Evolutionary conservation across 2,888 invertebrate genomes (phyloP).

Genomic region (Dromius quadrimaculatus): DNA sequence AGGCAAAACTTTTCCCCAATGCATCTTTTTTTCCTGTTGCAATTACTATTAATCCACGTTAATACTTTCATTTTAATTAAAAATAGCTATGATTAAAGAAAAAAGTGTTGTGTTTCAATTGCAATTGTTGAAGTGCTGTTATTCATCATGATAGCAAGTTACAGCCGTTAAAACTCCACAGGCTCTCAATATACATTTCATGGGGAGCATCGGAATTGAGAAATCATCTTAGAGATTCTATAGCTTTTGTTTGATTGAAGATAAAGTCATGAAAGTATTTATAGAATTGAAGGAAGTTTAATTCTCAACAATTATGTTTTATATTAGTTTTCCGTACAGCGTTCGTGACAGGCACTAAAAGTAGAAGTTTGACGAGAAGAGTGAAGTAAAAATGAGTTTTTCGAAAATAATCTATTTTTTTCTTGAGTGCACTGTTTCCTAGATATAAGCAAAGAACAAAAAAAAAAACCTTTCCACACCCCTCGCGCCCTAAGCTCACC

Average conservation of each 20-base stretch:
- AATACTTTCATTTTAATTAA: background rate
- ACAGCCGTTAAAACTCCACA: too few relatives aligned
- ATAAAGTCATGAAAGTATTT: background rate
- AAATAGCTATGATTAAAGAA: too few relatives aligned
- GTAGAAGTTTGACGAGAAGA: too few relatives aligned
- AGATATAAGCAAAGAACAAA: background rate
- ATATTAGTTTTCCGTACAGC: too few relatives aligned
- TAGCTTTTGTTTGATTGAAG: background rate
- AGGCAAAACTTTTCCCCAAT: too few relatives aligned
- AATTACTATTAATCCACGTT: background rate
- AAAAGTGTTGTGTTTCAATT: too few relatives aligned
- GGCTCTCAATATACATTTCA: too few relatives aligned
- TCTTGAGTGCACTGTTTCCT: background rate
- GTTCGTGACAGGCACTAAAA: background rate
- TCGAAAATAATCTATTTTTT: background rate
- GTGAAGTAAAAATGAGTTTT: background rate
- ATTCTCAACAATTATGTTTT: too few relatives aligned
- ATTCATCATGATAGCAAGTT: too few relatives aligned
- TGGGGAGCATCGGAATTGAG: too few relatives aligned
- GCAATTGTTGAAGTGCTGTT: too few relatives aligned
- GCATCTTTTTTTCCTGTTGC: background rate
- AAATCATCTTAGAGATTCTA: too few relatives aligned
- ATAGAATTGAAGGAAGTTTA: background rate
- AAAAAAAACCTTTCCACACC: background rate
- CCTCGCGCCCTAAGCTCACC: background rate